Percentiles rank a stretch among this genome's conserved stretches.
Evolutionary conservation across 2,888 invertebrate species (phyloP).

Genomic region (Lepas anatifera): DNA sequence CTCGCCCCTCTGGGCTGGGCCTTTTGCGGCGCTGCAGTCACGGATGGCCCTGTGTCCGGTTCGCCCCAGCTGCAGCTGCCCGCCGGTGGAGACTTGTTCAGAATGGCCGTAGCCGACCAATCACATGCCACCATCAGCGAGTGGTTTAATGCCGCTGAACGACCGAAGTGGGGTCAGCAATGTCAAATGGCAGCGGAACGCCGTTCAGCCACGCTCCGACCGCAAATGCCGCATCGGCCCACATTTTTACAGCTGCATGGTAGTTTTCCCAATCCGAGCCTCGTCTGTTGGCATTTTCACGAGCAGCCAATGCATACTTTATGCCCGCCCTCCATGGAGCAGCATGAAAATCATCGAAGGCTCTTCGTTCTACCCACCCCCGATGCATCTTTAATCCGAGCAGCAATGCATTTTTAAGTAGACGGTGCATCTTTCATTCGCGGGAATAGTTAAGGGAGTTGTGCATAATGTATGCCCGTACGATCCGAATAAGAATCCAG

Average conservation of each 20-base stretch:
- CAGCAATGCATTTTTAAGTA: neutral
- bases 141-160: too few species aligned
- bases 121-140: too few species aligned
- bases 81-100: too few species aligned
- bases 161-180: too few species aligned
- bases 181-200: too few species aligned
- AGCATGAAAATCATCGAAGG: slow-evolving; percentile 10
- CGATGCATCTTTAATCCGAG: slow-evolving; percentile 10
- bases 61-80: too few species aligned
- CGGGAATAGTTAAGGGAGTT: slow-evolving; percentile 5
- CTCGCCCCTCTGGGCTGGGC: neutral
- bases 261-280: slow-evolving; percentile 6
- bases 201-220: too few species aligned
- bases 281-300: slow-evolving; percentile 4
- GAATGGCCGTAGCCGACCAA: too few species aligned
- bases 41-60: too few species aligned
- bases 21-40: too few species aligned
- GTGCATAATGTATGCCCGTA: neutral
- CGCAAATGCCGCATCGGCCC: too few species aligned
- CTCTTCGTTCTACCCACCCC: slow-evolving; percentile 12
- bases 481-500: slow-evolving; percentile 6
- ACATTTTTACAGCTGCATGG: neutral
- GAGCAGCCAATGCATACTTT: slow-evolving; percentile 7
- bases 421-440: slow-evolving; percentile 3
- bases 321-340: neutral